Base-by-base conservation (phyloP, 1,140 invertebrate species). In the Aradophagus sp. region DNA sequence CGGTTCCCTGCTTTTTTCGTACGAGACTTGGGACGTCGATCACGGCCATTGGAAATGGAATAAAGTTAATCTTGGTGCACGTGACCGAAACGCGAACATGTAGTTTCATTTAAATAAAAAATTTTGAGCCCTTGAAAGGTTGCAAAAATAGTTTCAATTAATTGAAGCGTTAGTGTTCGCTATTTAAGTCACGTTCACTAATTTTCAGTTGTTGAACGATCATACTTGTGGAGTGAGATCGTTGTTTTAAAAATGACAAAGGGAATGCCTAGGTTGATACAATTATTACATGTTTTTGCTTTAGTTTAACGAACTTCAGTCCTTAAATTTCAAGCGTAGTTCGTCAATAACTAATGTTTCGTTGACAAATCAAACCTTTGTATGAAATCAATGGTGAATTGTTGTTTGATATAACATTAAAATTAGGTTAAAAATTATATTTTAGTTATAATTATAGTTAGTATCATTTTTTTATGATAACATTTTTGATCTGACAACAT, bases 41-140 rank as follows among this genome's bases (percentile, higher is more conserved):
- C 44, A 59, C 56, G 70, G 67, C 69, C 61, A 67, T 69, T 70
- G 67, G 47, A 72, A 68, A 69, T 66, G 55, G 63, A 65, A 65
- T 61, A 73, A 73, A 69, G 55, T 68, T 59, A 62, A 50, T 50
- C 11, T 20, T 66, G 63, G 55, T 52, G 48, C 29, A 35, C 59
- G 67, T 62, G 56, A 63, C 8, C 35, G 8, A 58, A 58, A 32
- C 8, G 23, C 55, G 48, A 44, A 7, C 26, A 47, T 15, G 23
- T 41, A 44, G 16, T 39, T 15, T 34, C 16, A 0, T 1, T 39
- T 39, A 11, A 23, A 45, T 31, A 45, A 1, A 12, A 11, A 8
- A 15, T 1, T 16, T 23, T 8, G 8, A 5, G 8, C 20, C 1
- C 31, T 20, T 44, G 6, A 44, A 27, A n/a, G n/a, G n/a, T n/a